Base-by-base conservation (phyloP, 2,888 invertebrate genomes). In the Oxyteleia sp. region DNA sequence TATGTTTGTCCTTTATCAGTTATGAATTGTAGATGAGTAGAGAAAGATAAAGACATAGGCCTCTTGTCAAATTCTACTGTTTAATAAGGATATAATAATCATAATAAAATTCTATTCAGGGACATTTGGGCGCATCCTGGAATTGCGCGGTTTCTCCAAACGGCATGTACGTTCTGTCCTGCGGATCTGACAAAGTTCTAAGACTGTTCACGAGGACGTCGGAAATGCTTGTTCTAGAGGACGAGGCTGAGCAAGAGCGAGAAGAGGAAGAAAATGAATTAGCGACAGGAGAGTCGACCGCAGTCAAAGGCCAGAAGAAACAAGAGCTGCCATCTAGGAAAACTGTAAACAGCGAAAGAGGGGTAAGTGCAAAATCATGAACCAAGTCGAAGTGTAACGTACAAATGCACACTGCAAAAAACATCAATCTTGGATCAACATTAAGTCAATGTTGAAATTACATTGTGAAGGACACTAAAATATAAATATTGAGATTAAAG, bases 201-300 rank as follows among this genome's bases (percentile, higher is more conserved):
- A 95, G 99, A 0, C 93, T 99, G 75, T 98, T 96, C 95, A 95
- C 98, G 93, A 96, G 97, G 89, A 96, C 98, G 0, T 96, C 97
- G 38, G 98, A 99, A 93, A 96, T 97, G 1, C 94, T 99, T 51
- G 97, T 99, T n/a, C 94, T 99, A 10, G 96, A 98, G 90, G 99
- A 99, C 92, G 96, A 97, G 79, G 96, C 96, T 88, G 99, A 99
- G 91, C 95, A 96, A 91, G 97, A 96, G 89, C 96, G 98, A 38
- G 97, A 97, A 91, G 96, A 96, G 84, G 94, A 95, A 87, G 94
- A 95, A 87, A 95, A 95, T 85, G 94, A 94, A 87, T 94, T 97
- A 20, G 96, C 96, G 11, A 97, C 97, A 0, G 97, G 96, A 0
- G 97, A 97, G 74, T 95, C 94, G 91, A 95, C 96, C 3, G 93